phyloP scores from a whole-genome alignment of 2,113 vertebrate species.

The Spheniscus mendiculus region DNA sequence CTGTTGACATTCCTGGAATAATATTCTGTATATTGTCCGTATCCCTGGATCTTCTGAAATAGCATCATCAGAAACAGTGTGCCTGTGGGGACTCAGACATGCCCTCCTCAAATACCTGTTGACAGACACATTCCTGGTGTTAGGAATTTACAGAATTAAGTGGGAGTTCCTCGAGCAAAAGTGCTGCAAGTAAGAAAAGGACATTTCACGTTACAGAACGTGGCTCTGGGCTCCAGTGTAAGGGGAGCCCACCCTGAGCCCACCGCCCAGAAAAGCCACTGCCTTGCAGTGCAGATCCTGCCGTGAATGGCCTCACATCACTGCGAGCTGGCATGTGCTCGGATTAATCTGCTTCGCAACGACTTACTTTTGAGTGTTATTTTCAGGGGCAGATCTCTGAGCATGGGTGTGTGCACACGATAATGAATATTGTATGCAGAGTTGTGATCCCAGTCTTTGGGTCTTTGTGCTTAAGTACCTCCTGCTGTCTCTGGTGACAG shows the following conservation, averaged over 20 bases:
- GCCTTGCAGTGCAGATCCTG: background rate
- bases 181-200: background rate
- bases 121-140: background rate
- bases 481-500: background rate
- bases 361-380: background rate
- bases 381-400: background rate
- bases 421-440: background rate
- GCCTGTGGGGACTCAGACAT: background rate
- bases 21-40: background rate
- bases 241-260: background rate
- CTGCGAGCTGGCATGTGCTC: rapidly evolving
- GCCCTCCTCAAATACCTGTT: background rate
- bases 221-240: background rate
- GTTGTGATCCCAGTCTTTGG: background rate
- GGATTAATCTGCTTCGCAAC: background rate
- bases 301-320: background rate
- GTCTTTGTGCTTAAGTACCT: background rate
- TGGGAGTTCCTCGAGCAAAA: background rate
- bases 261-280: background rate
- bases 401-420: background rate
- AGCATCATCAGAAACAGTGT: background rate
- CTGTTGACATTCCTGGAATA: background rate
- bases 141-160: background rate
- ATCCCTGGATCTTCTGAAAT: background rate
- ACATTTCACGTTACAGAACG: background rate